Conservation (phyloP, 2,113 vertebrate species). For the Campylorhamphus procurvoides region DNA sequence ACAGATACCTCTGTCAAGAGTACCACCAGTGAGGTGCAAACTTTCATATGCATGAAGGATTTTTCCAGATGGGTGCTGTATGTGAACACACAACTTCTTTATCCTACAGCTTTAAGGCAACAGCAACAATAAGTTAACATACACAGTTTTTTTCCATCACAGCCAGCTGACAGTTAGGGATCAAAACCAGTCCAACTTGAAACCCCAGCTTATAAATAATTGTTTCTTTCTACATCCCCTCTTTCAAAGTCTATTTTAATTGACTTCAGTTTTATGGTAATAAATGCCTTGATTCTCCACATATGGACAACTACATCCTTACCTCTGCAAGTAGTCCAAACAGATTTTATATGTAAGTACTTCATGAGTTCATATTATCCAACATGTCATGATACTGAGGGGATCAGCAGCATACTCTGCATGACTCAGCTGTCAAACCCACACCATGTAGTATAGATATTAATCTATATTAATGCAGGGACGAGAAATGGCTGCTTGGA, state of each 20-base stretch:
- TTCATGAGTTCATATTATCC: background rate
- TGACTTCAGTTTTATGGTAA: background rate
- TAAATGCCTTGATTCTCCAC: background rate
- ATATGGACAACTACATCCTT: background rate
- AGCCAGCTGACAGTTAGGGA: background rate
- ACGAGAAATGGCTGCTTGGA: background rate
- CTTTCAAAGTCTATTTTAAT: background rate
- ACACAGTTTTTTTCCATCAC: background rate
- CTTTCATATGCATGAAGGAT: background rate
- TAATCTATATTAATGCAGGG: background rate
- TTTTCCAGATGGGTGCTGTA: background rate
- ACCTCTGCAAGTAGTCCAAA: background rate
- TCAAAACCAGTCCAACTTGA: background rate
- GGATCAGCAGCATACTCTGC: background rate
- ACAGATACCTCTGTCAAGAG: background rate
- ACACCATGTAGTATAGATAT: accelerated
- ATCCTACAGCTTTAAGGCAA: background rate
- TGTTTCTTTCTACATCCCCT: background rate
- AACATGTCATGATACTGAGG: background rate
- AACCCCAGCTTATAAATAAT: background rate
- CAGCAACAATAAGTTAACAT: background rate
- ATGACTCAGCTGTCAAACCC: background rate
- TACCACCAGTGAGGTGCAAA: background rate
- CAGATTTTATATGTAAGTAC: background rate
- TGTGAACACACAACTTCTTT: background rate